Evolutionary conservation across 2,797 vertebrate genomes (phyloP).

Genomic region (Acipenser transmontanus): DNA sequence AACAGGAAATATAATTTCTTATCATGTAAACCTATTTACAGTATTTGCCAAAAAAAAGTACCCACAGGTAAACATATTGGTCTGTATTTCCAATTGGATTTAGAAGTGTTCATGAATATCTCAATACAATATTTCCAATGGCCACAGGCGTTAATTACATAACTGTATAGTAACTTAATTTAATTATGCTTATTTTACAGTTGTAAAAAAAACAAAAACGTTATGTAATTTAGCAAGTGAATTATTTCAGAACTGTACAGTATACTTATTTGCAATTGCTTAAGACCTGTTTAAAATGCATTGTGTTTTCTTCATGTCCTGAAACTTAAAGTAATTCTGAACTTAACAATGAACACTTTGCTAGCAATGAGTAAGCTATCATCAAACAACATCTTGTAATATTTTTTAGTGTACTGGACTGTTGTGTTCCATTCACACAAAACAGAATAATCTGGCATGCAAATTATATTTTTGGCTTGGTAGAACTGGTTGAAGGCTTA

Average conservation of each 20-base stretch:
- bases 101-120: constrained; percentile 52
- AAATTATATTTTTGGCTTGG: too few species aligned
- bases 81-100: constrained; percentile 47
- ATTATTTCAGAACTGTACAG: constrained; percentile 64
- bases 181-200: constrained; percentile 47
- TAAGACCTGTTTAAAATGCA: constrained; percentile 44
- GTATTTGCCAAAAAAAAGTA: constrained; percentile 24
- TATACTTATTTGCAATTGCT: constrained; percentile 58
- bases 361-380: too few species aligned
- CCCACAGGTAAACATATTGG: constrained; percentile 49
- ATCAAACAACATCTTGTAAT: too few species aligned
- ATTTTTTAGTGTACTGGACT: too few species aligned
- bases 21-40: constrained; percentile 21
- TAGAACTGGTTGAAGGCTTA: too few species aligned
- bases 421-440: too few species aligned
- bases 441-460: too few species aligned
- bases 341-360: too few species aligned
- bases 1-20: constrained; percentile 29
- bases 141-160: constrained; percentile 36
- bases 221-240: constrained; percentile 59
- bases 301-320: constrained; percentile 38
- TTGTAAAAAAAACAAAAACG: constrained; percentile 62
- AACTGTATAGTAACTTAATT: constrained; percentile 45
- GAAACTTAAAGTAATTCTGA: constrained; percentile 15
- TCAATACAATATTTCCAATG: constrained; percentile 55